phyloP scores from a whole-genome alignment of 2,113 vertebrate genomes.

The Podilymbus podiceps region DNA sequence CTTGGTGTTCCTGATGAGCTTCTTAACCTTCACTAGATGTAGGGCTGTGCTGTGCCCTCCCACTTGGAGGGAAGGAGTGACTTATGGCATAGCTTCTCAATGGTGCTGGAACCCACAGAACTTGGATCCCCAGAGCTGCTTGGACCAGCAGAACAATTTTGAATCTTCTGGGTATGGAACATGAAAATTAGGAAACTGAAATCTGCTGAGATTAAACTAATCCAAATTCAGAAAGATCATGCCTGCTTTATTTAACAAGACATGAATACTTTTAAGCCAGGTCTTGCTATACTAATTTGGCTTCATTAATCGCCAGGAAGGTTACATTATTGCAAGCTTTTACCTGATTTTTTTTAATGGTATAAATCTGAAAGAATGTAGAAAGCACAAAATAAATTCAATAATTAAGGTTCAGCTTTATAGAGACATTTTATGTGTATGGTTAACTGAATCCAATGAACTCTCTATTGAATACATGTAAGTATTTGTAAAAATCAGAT shows the following conservation, averaged over 20 bases:
- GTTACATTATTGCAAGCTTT: accelerated
- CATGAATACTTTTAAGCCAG: neutral
- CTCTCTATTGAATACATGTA: neutral
- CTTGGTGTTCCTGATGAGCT: neutral
- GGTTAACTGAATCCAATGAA: neutral
- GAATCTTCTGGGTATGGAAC: neutral
- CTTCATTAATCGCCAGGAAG: neutral
- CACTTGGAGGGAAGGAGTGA: neutral
- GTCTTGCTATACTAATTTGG: neutral
- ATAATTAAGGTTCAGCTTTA: neutral
- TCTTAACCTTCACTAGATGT: neutral
- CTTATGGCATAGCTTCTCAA: neutral
- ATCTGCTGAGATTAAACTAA: neutral
- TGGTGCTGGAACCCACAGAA: neutral
- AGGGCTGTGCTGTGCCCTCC: neutral
- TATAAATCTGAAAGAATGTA: neutral
- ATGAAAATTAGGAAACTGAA: neutral
- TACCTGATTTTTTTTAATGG: neutral
- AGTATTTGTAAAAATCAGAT: neutral
- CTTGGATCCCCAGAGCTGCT: neutral
- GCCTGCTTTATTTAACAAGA: neutral
- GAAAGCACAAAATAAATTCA: neutral
- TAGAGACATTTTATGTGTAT: neutral
- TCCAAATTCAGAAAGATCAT: neutral
- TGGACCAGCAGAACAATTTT: neutral